Evolutionary conservation across 2,797 vertebrate genomes (phyloP).

Genomic region (Dryobates pubescens): DNA sequence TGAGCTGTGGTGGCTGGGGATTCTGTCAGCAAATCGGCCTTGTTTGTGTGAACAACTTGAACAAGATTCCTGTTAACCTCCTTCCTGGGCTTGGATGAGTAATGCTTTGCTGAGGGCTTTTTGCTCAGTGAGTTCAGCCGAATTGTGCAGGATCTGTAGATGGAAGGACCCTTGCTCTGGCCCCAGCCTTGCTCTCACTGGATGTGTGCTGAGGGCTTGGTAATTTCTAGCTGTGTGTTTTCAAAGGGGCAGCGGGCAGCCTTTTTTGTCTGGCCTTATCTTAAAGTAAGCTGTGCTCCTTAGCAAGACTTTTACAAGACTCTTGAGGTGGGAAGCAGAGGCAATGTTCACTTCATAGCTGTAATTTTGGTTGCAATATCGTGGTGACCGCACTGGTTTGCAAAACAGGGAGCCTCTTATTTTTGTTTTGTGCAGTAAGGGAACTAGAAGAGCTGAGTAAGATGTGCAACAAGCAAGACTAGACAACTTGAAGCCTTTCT

Average conservation of each 20-base stretch:
- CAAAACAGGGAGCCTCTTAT: not conserved
- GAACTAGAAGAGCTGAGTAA: not conserved
- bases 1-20: not conserved
- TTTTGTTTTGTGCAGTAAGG: not conserved
- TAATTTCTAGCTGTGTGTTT: not conserved
- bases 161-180: not conserved
- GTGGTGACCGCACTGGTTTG: not conserved
- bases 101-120: not conserved
- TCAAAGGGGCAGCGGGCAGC: not conserved
- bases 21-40: not conserved
- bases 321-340: not conserved
- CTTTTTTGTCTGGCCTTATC: not conserved
- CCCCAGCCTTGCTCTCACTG: not conserved
- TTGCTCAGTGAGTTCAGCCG: not conserved
- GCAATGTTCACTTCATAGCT: accelerated
- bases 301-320: not conserved
- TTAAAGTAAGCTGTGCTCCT: not conserved
- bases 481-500: not conserved
- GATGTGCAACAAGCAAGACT: not conserved
- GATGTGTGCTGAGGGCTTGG: not conserved
- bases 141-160: not conserved
- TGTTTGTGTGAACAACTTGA: not conserved
- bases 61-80: not conserved
- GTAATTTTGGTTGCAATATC: not conserved
- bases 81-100: not conserved